phyloP scores from a whole-genome alignment of 53 echinoderm and acorn worm species.

The Echinarachnius parma region DNA sequence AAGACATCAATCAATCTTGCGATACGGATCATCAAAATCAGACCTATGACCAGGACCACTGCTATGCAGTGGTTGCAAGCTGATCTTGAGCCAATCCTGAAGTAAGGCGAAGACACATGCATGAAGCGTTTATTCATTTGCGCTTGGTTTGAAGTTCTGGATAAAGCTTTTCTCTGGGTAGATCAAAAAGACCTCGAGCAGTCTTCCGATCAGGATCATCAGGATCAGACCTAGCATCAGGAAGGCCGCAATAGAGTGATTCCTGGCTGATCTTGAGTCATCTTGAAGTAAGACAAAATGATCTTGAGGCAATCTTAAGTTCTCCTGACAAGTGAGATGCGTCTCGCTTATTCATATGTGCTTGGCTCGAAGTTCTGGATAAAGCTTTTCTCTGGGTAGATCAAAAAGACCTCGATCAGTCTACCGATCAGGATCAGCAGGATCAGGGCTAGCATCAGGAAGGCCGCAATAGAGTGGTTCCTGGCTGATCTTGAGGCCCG shows the following conservation, averaged over 20 bases:
- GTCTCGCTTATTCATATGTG: no score
- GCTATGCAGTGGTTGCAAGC: no score
- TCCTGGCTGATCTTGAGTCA: slow-evolving; percentile 22
- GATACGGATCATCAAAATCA: no score
- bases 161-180: slow-evolving; percentile 20
- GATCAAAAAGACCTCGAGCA: slow-evolving; percentile 19
- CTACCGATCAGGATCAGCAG: slow-evolving; percentile 19
- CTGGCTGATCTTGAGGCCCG: slow-evolving; percentile 24
- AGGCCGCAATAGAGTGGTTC: slow-evolving; percentile 33
- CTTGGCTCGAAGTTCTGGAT: slow-evolving; percentile 27
- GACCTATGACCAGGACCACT: no score
- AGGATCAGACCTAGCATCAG: slow-evolving; percentile 20
- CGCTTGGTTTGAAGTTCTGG: slow-evolving; percentile 24
- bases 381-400: slow-evolving; percentile 19
- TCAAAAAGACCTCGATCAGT: slow-evolving; percentile 15
- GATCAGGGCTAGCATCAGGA: slow-evolving; percentile 23
- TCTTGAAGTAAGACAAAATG: no score
- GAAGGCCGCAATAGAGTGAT: slow-evolving; percentile 32
- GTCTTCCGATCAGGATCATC: slow-evolving; percentile 14
- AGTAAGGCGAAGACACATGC: no score
- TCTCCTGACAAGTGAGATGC: no score
- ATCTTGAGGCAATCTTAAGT: no score
- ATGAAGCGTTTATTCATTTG: no score
- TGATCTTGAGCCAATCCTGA: no score
- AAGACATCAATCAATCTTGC: no score